phyloP scores from a whole-genome alignment of 2,797 vertebrate species.

The Acropternis orthonyx region DNA sequence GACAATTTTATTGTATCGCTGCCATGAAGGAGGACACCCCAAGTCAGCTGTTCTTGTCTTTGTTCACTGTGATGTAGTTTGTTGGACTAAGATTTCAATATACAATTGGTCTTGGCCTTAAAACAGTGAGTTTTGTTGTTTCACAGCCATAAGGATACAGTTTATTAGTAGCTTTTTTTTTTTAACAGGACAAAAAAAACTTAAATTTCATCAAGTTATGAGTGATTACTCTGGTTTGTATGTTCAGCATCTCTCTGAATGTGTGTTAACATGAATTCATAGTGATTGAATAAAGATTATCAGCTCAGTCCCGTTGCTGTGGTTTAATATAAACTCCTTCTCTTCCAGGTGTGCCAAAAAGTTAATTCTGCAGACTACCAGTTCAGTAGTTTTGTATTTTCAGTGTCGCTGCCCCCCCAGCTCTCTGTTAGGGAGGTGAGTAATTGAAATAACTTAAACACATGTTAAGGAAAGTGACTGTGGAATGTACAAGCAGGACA shows the following conservation, averaged over 20 bases:
- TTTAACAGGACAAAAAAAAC: not conserved
- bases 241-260: not conserved
- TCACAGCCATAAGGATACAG: not conserved
- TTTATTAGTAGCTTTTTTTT: not conserved
- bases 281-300: not conserved
- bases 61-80: not conserved
- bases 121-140: not conserved
- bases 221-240: not conserved
- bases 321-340: not conserved
- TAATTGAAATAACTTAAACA: not conserved
- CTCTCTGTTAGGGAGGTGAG: constrained; percentile 93
- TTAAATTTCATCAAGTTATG: not conserved
- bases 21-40: not conserved
- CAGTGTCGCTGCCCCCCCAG: constrained; percentile 92
- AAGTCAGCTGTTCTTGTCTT: not conserved
- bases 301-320: not conserved
- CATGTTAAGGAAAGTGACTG: not conserved
- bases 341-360: constrained; percentile 83
- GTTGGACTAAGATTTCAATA: not conserved
- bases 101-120: not conserved
- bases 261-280: not conserved
- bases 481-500: not conserved
- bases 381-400: constrained; percentile 87
- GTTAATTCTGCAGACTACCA: constrained; percentile 84
- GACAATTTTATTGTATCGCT: not conserved